These are phyloP conservation scores for Coranthus polyacanthus DNA, from an alignment of 2,797 vertebrate genomes.

Conservation along the genomic window DNA sequence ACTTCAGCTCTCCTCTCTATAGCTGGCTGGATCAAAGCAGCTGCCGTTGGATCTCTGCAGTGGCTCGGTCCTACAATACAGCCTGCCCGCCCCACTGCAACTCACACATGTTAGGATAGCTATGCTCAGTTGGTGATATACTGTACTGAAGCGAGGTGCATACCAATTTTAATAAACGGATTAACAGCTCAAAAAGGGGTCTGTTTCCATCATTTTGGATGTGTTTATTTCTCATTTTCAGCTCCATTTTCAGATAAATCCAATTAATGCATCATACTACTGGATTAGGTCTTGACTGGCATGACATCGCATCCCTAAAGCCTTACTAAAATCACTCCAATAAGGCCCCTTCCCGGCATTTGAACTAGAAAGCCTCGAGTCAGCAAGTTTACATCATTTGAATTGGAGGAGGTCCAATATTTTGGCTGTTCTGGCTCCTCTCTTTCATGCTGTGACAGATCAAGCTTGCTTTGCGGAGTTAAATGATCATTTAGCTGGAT, in stretches of 20 bases:
- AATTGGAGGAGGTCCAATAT: neutral
- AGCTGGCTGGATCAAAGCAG: slow-evolving; percentile 65
- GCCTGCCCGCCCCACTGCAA: slow-evolving; percentile 38
- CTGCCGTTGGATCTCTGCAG: slow-evolving; percentile 33
- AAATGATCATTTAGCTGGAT: slow-evolving; percentile 11
- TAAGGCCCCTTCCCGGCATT: neutral
- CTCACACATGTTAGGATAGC: slow-evolving; percentile 1
- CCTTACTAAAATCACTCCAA: neutral
- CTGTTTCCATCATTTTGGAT: neutral
- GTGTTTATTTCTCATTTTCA: neutral
- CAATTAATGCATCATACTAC: neutral
- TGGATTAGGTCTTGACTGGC: too few relatives aligned
- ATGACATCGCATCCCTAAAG: neutral
- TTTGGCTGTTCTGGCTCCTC: neutral
- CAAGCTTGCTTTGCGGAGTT: neutral
- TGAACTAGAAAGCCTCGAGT: neutral
- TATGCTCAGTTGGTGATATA: neutral
- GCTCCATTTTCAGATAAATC: neutral
- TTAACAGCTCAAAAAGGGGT: neutral
- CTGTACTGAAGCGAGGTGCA: neutral
- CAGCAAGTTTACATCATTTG: slow-evolving; percentile 5
- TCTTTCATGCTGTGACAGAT: neutral
- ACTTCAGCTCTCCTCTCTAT: slow-evolving; percentile 70
- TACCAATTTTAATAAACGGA: too few relatives aligned
- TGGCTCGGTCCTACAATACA: slow-evolving; percentile 16